A percentile compares a stretch with the other conserved stretches of the same genome.
Conservation (phyloP, 2,797 vertebrate genomes). For the Phrynocephalus guinanensis region DNA sequence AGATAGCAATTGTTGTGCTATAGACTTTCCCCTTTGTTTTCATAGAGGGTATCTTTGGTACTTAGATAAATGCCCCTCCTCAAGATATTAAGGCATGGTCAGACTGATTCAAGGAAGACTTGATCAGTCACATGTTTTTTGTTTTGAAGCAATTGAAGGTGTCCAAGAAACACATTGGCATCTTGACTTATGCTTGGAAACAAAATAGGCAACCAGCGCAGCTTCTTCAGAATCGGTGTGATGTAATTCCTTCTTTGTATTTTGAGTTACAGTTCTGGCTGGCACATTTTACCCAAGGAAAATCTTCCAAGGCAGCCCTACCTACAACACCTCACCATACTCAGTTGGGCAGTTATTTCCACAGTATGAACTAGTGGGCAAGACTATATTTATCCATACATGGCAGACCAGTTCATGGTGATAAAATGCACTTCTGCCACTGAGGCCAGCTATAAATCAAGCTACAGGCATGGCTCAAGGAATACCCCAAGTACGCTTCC, state of each 20-base stretch:
- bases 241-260: neutral
- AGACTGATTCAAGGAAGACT: neutral
- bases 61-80: neutral
- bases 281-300: too few relatives aligned
- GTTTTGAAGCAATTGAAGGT: neutral
- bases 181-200: neutral
- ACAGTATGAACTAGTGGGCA: neutral
- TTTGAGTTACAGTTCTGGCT: neutral
- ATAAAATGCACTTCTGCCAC: neutral
- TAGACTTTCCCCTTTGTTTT: neutral
- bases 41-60: neutral
- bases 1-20: too few relatives aligned
- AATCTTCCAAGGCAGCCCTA: too few relatives aligned
- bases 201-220: neutral
- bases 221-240: neutral
- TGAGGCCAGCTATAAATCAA: neutral
- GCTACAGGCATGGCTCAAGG: neutral
- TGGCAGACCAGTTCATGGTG: neutral
- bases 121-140: neutral
- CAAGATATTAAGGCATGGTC: neutral
- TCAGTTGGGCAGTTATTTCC: neutral
- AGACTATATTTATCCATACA: neutral
- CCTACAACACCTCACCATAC: too few relatives aligned
- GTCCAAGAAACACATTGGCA: neutral
- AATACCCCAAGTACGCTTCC: neutral